Percentiles rank a stretch among this genome's conserved stretches.
Conservation (phyloP, 2,113 vertebrate genomes). For the Perca flavescens region DNA sequence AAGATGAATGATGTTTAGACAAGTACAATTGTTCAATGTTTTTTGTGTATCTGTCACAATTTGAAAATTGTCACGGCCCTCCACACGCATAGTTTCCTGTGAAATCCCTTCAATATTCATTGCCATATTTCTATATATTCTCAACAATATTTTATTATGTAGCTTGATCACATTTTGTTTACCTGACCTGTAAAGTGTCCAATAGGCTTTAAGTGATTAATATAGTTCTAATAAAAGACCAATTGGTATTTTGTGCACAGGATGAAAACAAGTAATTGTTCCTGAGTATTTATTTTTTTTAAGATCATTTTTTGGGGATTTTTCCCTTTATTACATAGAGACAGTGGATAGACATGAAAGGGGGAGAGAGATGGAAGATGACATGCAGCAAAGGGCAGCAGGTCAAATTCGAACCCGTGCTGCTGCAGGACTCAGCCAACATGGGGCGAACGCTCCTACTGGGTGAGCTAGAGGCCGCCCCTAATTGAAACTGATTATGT, state of each 20-base stretch:
- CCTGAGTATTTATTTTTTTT: not conserved
- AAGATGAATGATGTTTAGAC: conserved; percentile 10
- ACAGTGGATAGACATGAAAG: too few species aligned
- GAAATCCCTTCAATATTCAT: conserved; percentile 7
- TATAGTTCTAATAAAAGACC: conserved; percentile 31
- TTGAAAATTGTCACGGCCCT: not conserved
- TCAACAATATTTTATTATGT: conserved; percentile 12
- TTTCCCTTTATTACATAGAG: too few species aligned
- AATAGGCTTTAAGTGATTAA: not conserved
- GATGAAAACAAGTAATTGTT: not conserved
- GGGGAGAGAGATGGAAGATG: too few species aligned
- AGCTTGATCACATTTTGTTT: conserved; percentile 14
- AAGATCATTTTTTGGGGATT: too few species aligned
- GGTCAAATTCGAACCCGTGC: too few species aligned
- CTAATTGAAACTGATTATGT: not conserved
- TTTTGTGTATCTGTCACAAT: not conserved
- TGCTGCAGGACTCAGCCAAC: too few species aligned
- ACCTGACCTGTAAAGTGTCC: not conserved
- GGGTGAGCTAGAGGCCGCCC: too few species aligned
- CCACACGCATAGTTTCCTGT: not conserved
- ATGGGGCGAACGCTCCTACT: too few species aligned
- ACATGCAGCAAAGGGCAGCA: too few species aligned
- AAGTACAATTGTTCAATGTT: too few species aligned
- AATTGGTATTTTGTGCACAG: conserved; percentile 27
- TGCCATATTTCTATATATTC: not conserved